Percentiles rank a stretch among this genome's conserved stretches.
phyloP scores from a whole-genome alignment of 92 coral and sea anemone genomes.

The Umimayanthus kanabou region DNA sequence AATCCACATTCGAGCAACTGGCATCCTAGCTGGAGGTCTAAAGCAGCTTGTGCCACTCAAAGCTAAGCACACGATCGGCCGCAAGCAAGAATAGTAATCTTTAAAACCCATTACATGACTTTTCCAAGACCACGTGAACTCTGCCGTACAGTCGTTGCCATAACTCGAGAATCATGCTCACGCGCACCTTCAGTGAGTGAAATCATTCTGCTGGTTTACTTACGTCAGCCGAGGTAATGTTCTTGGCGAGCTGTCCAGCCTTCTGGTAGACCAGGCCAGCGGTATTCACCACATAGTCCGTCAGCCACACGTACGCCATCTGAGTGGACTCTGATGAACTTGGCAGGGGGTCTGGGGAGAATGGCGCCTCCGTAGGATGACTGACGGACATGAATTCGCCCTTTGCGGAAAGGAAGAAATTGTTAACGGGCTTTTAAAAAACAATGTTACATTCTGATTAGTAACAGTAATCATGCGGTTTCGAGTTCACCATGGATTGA shows the following conservation, averaged over 20 bases:
- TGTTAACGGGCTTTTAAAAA: background rate
- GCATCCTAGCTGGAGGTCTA: too few species aligned
- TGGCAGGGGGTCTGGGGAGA: slow-evolving; percentile 78
- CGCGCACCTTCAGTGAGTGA: background rate
- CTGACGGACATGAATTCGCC: slow-evolving; percentile 91
- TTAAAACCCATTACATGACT: too few species aligned
- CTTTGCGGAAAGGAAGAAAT: slow-evolving; percentile 39
- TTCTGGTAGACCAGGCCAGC: slow-evolving; percentile 89
- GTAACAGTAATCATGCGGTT: too few species aligned
- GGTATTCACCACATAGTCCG: slow-evolving; percentile 89
- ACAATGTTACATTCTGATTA: too few species aligned
- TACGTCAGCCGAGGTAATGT: slow-evolving; percentile 78
- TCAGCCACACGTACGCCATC: slow-evolving; percentile 85
- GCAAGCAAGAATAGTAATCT: too few species aligned
- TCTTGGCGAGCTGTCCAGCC: slow-evolving; percentile 76
- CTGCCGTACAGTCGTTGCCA: too few species aligned
- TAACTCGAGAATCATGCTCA: background rate
- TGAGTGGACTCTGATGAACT: slow-evolving; percentile 52
- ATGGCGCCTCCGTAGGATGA: slow-evolving; percentile 86
- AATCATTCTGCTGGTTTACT: slow-evolving; percentile 11
- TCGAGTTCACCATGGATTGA: too few species aligned
- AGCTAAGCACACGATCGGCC: too few species aligned
- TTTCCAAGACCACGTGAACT: too few species aligned
- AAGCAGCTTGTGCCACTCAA: too few species aligned
- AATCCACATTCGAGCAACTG: too few species aligned